Conservation (phyloP, 2,113 vertebrate species). For the Rhinolophus sinicus region DNA sequence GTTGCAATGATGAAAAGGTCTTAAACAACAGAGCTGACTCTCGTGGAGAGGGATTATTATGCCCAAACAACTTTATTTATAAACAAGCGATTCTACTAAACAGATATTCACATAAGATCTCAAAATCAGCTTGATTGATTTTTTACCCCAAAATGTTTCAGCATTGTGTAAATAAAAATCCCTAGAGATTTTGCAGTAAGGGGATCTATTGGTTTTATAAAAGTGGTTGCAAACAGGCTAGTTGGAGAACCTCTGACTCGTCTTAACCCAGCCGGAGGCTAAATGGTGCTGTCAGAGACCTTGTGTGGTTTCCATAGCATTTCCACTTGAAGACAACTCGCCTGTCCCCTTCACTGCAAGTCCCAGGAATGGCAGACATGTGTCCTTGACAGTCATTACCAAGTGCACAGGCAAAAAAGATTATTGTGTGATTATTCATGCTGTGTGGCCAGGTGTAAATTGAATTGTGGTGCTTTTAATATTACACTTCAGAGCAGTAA, state of each 20-base stretch:
- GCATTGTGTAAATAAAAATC: neutral
- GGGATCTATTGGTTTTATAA: neutral
- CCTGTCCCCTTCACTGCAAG: neutral
- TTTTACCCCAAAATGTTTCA: neutral
- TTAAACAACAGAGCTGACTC: neutral
- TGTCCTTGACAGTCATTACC: neutral
- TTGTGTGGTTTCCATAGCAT: neutral
- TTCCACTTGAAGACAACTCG: neutral
- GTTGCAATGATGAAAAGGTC: constrained; percentile 62
- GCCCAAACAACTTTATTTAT: neutral
- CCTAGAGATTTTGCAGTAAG: neutral
- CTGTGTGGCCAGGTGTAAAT: fast-evolving
- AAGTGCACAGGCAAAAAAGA: neutral
- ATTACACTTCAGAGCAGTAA: constrained; percentile 5
- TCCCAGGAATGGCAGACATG: neutral
- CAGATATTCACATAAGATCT: neutral
- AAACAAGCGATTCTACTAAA: neutral
- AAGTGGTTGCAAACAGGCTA: neutral
- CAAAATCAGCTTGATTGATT: neutral
- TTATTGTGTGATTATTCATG: neutral
- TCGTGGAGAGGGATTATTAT: neutral
- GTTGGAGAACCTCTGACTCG: neutral
- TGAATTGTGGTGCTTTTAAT: neutral
- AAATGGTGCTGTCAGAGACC: neutral
- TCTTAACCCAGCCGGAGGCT: neutral